Evolutionary conservation across 2,888 invertebrate genomes (phyloP), one percentile per base, ranked within the genome.

Genomic region (Hydropsyche betteni): DNA sequence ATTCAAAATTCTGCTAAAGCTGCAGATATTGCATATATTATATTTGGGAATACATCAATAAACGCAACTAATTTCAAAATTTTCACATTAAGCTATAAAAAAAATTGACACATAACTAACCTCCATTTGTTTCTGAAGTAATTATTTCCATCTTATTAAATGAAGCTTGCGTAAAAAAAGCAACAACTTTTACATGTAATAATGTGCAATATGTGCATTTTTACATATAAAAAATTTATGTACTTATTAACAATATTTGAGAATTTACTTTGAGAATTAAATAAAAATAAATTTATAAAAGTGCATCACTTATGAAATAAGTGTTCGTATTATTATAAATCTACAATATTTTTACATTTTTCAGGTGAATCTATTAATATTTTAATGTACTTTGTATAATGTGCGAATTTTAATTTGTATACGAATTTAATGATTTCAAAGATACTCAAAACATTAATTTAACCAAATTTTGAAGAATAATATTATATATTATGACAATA

Each of bases 101-200:
- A 64, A 64, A 12, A 12, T 33, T 12, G 10, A 64, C 64, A 64
- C 36, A 64, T 33, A 75, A 80, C 77, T 78, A 75, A 79, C 78
- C 79, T 79, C 77, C 70, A 78, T 76, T 77, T 78, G 78, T 80
- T 80, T 78, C 78, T 78, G 78, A 77, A 76, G 78, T 78, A 71
- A 75, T 68, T 77, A 68, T 61, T 74, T 79, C 79, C 79, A 74
- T 75, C 71, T 76, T 78, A 79, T 69, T 53, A 76, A 79, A 77
- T 72, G 79, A 80, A 80, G 79, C 78, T 80, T 79, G 78, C 79
- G 75, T 77, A 75, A 79, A 64, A 78, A 79, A 80, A 77, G 75
- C 74, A 79, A 79, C 68, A 73, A 78, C 76, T 76, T 78, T 78
- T 73, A 79, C 68, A 64, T 68, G 64, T 38, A 74, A 61, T 71